Conservation (phyloP, 2,888 invertebrate species). For the Meliscaeva auricollis region DNA sequence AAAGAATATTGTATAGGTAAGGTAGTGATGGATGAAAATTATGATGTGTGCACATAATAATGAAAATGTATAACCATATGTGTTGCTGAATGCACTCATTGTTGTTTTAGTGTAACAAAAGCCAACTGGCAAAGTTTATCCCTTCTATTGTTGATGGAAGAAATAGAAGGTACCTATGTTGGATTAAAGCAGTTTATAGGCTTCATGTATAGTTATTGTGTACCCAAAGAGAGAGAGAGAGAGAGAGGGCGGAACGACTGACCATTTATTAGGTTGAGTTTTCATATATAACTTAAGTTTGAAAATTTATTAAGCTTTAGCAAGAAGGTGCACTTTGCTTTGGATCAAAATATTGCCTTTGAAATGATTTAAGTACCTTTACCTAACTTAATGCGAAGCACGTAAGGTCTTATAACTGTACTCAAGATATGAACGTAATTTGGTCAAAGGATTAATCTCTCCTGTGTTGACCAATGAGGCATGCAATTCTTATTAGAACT, state of each 20-base stretch:
- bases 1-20: no score
- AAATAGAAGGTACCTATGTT: slow-evolving; percentile 7
- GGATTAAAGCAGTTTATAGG: slow-evolving; percentile 10
- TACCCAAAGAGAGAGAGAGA: no score
- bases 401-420: not conserved
- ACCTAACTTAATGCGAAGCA: not conserved
- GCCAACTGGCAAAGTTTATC: slow-evolving; percentile 45
- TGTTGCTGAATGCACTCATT: slow-evolving; percentile 26
- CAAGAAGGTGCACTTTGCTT: not conserved
- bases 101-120: slow-evolving; percentile 46
- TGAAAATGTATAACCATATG: not conserved
- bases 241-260: no score
- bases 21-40: no score
- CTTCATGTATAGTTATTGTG: not conserved
- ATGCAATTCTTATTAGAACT: not conserved
- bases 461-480: not conserved
- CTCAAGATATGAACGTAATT: not conserved
- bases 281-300: no score
- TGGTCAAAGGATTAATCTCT: not conserved
- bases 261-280: no score
- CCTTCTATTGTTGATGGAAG: not conserved
- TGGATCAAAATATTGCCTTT: not conserved
- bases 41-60: not conserved
- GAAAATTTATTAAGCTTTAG: not conserved
- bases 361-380: not conserved